These are phyloP conservation scores for Drosophila oshimai DNA, from an alignment of 1,140 invertebrate species.

Conservation along the genomic window DNA sequence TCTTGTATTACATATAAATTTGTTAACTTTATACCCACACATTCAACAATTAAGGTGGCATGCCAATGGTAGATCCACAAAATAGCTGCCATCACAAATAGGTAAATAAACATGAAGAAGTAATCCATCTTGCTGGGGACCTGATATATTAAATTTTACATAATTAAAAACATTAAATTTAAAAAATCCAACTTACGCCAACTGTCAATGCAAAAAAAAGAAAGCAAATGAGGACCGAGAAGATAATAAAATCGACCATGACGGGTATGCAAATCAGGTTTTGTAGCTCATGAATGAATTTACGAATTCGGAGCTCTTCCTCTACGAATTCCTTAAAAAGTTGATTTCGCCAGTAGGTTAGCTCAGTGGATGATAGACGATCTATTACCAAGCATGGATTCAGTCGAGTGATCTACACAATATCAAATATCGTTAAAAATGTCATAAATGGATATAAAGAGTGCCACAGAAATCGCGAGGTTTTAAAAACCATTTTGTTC, in stretches of 20 bases:
- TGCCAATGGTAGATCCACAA: conserved; percentile 75
- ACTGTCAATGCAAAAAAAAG: conserved; percentile 57
- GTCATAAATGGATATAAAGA: too few relatives aligned
- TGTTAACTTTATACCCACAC: conserved; percentile 15
- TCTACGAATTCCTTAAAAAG: conserved; percentile 46
- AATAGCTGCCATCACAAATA: conserved; percentile 67
- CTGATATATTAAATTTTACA: conserved; percentile 1
- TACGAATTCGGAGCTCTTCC: conserved; percentile 50
- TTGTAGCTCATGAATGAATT: conserved; percentile 52
- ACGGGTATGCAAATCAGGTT: conserved; percentile 55
- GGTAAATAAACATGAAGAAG: conserved; percentile 66
- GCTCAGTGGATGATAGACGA: background rate
- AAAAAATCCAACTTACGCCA: conserved; percentile 41
- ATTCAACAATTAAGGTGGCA: conserved; percentile 49
- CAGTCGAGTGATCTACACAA: conserved; percentile 23
- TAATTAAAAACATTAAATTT: background rate
- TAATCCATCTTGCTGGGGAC: conserved; percentile 63
- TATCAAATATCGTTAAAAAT: background rate
- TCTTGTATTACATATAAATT: too few relatives aligned
- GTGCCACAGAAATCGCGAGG: too few relatives aligned
- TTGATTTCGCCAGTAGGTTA: conserved; percentile 41
- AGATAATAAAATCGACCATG: conserved; percentile 69
- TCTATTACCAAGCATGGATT: background rate
- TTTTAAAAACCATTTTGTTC: too few relatives aligned
- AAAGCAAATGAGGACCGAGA: conserved; percentile 70